phyloP scores from a whole-genome alignment of 2,888 invertebrate genomes.

The Venustoraphidia nigricollis region DNA sequence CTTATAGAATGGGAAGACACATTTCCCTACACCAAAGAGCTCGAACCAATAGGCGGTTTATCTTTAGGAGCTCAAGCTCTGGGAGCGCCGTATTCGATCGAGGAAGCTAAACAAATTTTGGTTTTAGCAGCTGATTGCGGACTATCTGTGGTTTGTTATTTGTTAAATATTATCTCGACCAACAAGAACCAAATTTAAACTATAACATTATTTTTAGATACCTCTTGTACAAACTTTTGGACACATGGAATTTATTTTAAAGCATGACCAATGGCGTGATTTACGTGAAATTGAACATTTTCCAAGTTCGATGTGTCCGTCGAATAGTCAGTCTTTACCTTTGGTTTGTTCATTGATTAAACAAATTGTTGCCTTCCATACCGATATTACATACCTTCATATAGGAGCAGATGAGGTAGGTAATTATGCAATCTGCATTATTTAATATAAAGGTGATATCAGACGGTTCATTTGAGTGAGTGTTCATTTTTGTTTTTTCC shows the following conservation, averaged over 20 bases:
- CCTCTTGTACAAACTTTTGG: constrained; percentile 81
- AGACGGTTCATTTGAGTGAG: too few relatives aligned
- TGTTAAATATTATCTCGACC: background rate
- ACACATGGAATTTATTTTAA: constrained; percentile 71
- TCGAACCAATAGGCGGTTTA: constrained; percentile 41
- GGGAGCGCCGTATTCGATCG: constrained; percentile 46
- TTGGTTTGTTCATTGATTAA: constrained; percentile 51
- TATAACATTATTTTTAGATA: constrained; percentile 25
- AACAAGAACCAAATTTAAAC: background rate
- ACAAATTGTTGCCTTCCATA: constrained; percentile 54
- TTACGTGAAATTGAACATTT: constrained; percentile 49
- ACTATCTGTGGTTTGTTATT: constrained; percentile 42
- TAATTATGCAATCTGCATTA: background rate
- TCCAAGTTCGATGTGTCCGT: constrained; percentile 62
- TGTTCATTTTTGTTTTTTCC: too few relatives aligned
- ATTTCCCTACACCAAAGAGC: constrained; percentile 57
- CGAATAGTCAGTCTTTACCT: constrained; percentile 40
- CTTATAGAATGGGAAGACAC: constrained; percentile 83
- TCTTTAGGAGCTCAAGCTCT: constrained; percentile 30
- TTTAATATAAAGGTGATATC: background rate
- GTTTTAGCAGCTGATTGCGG: constrained; percentile 40
- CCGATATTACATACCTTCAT: constrained; percentile 49
- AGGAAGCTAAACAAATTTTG: constrained; percentile 50
- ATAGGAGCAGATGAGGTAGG: constrained; percentile 68
- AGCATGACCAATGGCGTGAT: constrained; percentile 47